Evolutionary conservation across 1,140 invertebrate genomes (phyloP), one percentile per base, ranked within the genome.

Genomic region (Drosophila quadrilineata): DNA sequence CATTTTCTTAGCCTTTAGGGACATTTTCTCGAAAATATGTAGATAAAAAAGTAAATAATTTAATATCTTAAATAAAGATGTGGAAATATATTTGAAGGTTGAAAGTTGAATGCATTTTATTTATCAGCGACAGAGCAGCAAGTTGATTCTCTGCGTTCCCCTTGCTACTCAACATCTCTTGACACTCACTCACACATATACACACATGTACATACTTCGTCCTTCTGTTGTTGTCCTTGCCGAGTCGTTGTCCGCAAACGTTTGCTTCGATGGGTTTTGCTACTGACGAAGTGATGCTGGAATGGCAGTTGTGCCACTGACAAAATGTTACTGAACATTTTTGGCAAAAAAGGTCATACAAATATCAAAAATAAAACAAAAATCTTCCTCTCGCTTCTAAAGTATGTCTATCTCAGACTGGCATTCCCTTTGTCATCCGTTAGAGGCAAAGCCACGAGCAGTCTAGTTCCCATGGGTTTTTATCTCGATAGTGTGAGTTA

Each of bases 391-490:
- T 6, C 10, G 24, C 8, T 9, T 3, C 4, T 5, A 12, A 6
- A n/a, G n/a, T n/a, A n/a, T n/a, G n/a, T 16, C 16, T 6, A 16
- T 33, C 14, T 16, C 35, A 4, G 21, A 3, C 8, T 14, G 4
- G 6, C 6, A 10, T 16, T 38, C 22, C 26, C 8, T 22, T 17
- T 5, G 14, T 17, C 43, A 49, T 9, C 19, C 29, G 36, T 43
- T 70, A 33, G 58, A 58, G 64, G 3, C 46, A 60, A 70, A 65
- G 79, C 79, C 70, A 77, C 79, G 74, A 73, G 70, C 65, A 73
- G 73, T 67, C 56, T 64, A 85, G 77, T 77, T 85, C 77, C 79
- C 77, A 85, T 77, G 79, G 74, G 76, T 84, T 82, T 84, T 82
- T 76, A 59, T 79, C 68, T 71, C n/a, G n/a, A n/a, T n/a, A n/a